These are phyloP conservation scores for Morpho achilles DNA, from an alignment of 2,888 invertebrate species.

Conservation along the genomic window DNA sequence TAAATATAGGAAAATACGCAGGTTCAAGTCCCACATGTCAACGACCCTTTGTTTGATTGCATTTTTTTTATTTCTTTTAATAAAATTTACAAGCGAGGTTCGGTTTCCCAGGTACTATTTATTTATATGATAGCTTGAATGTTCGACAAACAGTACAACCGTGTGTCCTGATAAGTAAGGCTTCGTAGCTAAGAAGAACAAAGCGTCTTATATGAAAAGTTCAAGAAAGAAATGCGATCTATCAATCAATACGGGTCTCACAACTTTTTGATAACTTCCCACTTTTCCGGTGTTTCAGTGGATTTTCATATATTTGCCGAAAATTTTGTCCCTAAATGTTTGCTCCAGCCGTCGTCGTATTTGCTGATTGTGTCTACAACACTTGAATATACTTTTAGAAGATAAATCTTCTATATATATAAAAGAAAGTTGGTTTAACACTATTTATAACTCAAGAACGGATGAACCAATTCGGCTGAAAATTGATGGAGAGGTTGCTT, in stretches of 20 bases:
- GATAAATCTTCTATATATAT: too few relatives aligned
- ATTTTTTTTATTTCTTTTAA: background rate
- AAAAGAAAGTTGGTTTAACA: too few relatives aligned
- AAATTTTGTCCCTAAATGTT: slow-evolving; percentile 2
- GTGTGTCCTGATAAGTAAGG: slow-evolving; percentile 26
- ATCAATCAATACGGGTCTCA: slow-evolving; percentile 33
- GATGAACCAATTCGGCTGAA: too few relatives aligned
- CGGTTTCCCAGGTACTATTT: too few relatives aligned
- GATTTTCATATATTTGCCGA: slow-evolving; percentile 13
- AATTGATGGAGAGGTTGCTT: too few relatives aligned
- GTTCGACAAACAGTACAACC: background rate
- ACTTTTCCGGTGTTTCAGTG: slow-evolving; percentile 9
- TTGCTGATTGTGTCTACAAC: too few relatives aligned
- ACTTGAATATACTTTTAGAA: too few relatives aligned
- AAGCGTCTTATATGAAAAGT: slow-evolving; percentile 26
- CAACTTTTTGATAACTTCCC: slow-evolving; percentile 26
- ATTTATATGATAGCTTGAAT: background rate
- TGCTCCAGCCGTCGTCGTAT: background rate
- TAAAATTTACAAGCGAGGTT: too few relatives aligned
- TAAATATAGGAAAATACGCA: too few relatives aligned
- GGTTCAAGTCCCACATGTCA: too few relatives aligned
- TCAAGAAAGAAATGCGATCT: slow-evolving; percentile 31
- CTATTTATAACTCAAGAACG: too few relatives aligned
- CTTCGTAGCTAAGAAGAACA: slow-evolving; percentile 20
- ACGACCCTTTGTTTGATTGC: too few relatives aligned